Evolutionary conservation across 2,113 vertebrate genomes (phyloP).

Genomic region (Sigmodon hispidus): DNA sequence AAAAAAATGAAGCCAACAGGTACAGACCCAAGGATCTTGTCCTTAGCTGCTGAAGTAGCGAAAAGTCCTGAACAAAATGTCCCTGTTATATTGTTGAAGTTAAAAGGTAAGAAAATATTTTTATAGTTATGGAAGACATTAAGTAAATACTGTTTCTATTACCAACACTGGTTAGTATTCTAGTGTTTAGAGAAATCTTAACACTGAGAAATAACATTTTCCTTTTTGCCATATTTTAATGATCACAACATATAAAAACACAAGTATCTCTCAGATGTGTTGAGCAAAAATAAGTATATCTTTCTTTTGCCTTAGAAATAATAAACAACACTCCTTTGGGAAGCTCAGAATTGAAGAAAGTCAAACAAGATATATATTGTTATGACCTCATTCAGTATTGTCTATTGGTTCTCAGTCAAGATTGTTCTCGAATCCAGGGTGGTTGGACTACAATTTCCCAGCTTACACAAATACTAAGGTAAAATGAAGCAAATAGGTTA

Average conservation of each 20-base stretch:
- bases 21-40: constrained; percentile 82
- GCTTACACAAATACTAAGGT: constrained; percentile 88
- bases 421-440: constrained; percentile 83
- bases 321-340: constrained; percentile 80
- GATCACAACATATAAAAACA: constrained; percentile 34
- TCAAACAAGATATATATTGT: constrained; percentile 86
- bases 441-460: constrained; percentile 87
- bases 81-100: constrained; percentile 84
- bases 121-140: constrained; percentile 9
- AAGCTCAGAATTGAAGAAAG: constrained; percentile 83
- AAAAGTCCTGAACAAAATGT: constrained; percentile 85
- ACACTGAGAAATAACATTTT: constrained; percentile 32
- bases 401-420: constrained; percentile 85
- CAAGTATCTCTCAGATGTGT: constrained; percentile 36
- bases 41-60: constrained; percentile 85
- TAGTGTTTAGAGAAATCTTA: constrained; percentile 56
- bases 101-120: constrained; percentile 85
- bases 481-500: constrained; percentile 68
- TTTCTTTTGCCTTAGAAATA: constrained; percentile 84
- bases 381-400: constrained; percentile 88
- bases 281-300: constrained; percentile 61
- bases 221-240: constrained; percentile 57
- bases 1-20: constrained; percentile 62
- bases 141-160: background rate
- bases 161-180: constrained; percentile 45